Base-by-base conservation (phyloP, 1,140 invertebrate genomes). In the Zaprionus ghesquierei region DNA sequence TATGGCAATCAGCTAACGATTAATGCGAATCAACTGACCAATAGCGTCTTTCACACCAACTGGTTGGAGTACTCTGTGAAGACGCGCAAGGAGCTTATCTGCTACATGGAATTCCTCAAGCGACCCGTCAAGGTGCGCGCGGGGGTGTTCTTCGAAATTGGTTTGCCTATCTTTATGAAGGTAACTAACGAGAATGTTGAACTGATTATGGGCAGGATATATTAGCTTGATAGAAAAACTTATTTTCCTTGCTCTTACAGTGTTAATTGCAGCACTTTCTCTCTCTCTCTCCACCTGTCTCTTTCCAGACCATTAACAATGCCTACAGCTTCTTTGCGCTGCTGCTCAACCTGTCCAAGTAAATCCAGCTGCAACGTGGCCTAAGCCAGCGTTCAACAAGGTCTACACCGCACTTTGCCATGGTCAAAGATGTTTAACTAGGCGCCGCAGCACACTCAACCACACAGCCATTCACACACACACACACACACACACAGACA, bases 301-400 rank as follows among this genome's bases (percentile, higher is more conserved):
- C 51, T 22, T 70, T 54, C 9, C 60, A 89, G 84, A 89, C 84
- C 29, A 89, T 89, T 50, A 89, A 91, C 68, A 91, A 91, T 76
- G 89, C 90, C 5, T 91, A 91, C 64, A 90, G 72, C 15, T 80
- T 91, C 51, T 85, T 91, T 66, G 89, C 89, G 6, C 53, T 91
- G 41, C 75, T 91, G 20, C 59, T 91, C 38, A 91, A 91, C 69
- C 58, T 91, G 51, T 84, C 78, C 15, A 89, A 89, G 56, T 86
- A 75, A 64, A 62, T 23, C 23, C 46, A 35, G 6, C 20, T 64
- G 23, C 33, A 53, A 38, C 5, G 55, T 38, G 12, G 3, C 3
- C 41, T 46, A 46, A 46, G 41, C 41, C 41, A 4, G 18, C 18
- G 41, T 46, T 46, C 41, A 46, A 46, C 41, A 46, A 46, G 41